phyloP scores from a whole-genome alignment of 2,797 vertebrate species.

The Falco peregrinus region DNA sequence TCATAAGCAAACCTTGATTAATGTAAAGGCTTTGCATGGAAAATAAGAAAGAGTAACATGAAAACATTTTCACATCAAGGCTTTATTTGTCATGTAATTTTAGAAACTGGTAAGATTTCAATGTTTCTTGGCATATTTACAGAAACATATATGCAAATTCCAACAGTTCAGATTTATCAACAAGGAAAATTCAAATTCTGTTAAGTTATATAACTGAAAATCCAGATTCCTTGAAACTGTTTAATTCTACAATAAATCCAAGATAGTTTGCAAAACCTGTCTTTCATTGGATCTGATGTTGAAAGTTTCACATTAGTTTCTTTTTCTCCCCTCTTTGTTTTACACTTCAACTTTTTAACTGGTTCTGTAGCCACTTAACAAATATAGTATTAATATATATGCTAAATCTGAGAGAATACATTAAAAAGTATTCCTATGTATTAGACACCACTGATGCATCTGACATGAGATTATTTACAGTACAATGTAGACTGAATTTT shows the following conservation, averaged over 20 bases:
- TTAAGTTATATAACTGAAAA: not conserved
- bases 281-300: not conserved
- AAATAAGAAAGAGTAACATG: not conserved
- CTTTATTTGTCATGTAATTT: rapidly evolving
- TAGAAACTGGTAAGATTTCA: not conserved
- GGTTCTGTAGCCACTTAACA: not conserved
- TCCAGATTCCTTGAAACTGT: not conserved
- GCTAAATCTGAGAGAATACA: not conserved
- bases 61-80: not conserved
- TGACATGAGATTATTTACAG: not conserved
- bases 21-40: not conserved
- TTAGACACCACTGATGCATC: not conserved
- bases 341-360: not conserved
- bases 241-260: not conserved
- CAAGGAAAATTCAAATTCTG: not conserved
- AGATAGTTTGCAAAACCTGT: not conserved
- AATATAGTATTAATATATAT: not conserved
- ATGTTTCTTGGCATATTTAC: not conserved
- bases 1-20: not conserved
- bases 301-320: not conserved
- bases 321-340: not conserved
- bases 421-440: not conserved
- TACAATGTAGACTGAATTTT: not conserved
- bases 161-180: not conserved
- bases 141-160: not conserved